These are phyloP conservation scores for Dryoscopus gambensis DNA, from an alignment of 2,113 vertebrate species.

Conservation along the genomic window DNA sequence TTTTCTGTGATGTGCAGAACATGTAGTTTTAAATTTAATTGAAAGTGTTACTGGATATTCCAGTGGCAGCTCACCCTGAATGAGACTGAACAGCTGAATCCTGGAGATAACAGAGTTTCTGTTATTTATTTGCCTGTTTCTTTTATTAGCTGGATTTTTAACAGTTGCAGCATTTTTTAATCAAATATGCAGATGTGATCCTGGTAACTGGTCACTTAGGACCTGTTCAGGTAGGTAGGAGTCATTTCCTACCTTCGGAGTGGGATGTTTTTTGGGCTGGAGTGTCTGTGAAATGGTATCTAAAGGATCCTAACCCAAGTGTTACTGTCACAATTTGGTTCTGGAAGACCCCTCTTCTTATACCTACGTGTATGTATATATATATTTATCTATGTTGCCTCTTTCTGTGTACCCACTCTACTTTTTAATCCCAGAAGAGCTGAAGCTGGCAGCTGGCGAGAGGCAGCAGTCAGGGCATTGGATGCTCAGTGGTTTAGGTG, in stretches of 20 bases:
- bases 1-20: not conserved
- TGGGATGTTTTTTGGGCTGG: not conserved
- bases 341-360: not conserved
- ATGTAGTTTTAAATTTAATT: not conserved
- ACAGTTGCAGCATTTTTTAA: not conserved
- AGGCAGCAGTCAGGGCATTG: not conserved
- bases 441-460: not conserved
- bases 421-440: not conserved
- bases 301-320: not conserved
- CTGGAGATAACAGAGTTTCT: not conserved
- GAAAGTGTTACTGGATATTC: not conserved
- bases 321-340: not conserved
- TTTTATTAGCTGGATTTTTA: not conserved
- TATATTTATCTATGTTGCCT: not conserved
- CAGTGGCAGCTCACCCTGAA: not conserved
- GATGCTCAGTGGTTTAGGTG: not conserved
- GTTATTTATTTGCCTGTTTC: not conserved
- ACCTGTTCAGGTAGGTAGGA: not conserved
- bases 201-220: not conserved
- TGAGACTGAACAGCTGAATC: not conserved
- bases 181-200: not conserved
- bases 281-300: not conserved
- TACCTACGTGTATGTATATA: accelerated
- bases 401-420: not conserved
- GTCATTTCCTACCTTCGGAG: not conserved